Conservation (phyloP, 2,113 vertebrate species). For the Syngnathoides biaculeatus region DNA sequence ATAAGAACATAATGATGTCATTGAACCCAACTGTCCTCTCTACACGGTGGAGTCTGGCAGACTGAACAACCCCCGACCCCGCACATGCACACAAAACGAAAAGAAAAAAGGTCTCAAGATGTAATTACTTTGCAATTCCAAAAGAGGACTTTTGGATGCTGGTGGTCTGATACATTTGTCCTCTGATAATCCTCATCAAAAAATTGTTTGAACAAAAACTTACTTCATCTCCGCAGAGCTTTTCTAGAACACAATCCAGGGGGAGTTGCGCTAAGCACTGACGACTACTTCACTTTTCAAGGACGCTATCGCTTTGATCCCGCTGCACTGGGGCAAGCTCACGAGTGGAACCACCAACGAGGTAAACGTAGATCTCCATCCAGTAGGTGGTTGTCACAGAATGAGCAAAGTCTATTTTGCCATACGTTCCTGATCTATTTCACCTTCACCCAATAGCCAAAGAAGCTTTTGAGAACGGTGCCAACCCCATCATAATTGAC, state of each 20-base stretch:
- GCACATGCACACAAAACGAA: background rate
- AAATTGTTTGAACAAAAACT: background rate
- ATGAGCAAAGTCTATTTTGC: background rate
- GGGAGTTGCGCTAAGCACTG: constrained; percentile 86
- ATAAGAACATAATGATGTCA: no score
- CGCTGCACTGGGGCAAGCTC: constrained; percentile 80
- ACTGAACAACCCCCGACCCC: no score
- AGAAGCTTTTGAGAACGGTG: constrained; percentile 83
- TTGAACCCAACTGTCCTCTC: no score
- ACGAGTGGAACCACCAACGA: constrained; percentile 90
- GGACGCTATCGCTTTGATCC: constrained; percentile 83
- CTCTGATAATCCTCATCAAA: background rate
- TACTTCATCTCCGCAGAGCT: constrained; percentile 66
- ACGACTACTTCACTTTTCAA: constrained; percentile 84
- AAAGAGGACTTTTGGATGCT: no score
- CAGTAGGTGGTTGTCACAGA: background rate
- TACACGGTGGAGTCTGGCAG: no score
- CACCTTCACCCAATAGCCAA: constrained; percentile 72
- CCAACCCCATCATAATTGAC: constrained; percentile 92
- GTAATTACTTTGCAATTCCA: no score
- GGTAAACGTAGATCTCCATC: constrained; percentile 70
- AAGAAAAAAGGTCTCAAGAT: background rate
- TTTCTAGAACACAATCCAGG: constrained; percentile 83
- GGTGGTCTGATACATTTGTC: background rate
- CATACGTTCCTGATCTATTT: constrained; percentile 5